Base-by-base conservation (phyloP, 2,797 vertebrate species). In the Atherinosoma microstoma region DNA sequence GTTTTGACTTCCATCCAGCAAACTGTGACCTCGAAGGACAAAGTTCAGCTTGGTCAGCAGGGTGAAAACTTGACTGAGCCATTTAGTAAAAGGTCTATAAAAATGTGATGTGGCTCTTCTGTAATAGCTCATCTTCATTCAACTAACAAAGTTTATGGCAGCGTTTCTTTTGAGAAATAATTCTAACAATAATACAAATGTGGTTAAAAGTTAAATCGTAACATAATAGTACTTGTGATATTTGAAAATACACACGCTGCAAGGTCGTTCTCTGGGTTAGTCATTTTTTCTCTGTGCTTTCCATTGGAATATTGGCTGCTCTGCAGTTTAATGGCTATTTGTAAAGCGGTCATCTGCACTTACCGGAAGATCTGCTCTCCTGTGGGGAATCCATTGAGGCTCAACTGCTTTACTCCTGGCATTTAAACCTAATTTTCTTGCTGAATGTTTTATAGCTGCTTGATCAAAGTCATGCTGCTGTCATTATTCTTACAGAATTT, bases 221-320 rank as follows among this genome's bases (percentile, higher is more conserved):
- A 47, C 27, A 59, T 76, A 64, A 81, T 42, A 63, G 12, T 64
- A 58, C 74, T 68, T 74, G 72, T 76, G 73, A 58, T 83, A 76
- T 83, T 75, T 87, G 35, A 80, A 80, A 80, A 27, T 79, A 54
- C 69, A 56, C 68, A 71, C 66, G 82, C 51, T 45, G 58, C 73
- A 64, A 64, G 47, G 40, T 67, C 61, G 47, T n/a, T 58, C 64
- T 79, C 61, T 59, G 70, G 65, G 42, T 72, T 38, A 53, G 51
- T 81, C 1, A 12, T 18, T 45, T 85, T 58, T 76, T 78, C 24
- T 60, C 67, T 83, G 76, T 87, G 84, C 78, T 91, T 92, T 90
- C 66, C 80, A 42, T 45, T 70, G 70, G 84, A 83, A 80, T 80
- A 85, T 81, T 80, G 73, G 80, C 80, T 69, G 42, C 57, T 61